phyloP scores from a whole-genome alignment of 2,888 invertebrate genomes.

The Elysia crispata region DNA sequence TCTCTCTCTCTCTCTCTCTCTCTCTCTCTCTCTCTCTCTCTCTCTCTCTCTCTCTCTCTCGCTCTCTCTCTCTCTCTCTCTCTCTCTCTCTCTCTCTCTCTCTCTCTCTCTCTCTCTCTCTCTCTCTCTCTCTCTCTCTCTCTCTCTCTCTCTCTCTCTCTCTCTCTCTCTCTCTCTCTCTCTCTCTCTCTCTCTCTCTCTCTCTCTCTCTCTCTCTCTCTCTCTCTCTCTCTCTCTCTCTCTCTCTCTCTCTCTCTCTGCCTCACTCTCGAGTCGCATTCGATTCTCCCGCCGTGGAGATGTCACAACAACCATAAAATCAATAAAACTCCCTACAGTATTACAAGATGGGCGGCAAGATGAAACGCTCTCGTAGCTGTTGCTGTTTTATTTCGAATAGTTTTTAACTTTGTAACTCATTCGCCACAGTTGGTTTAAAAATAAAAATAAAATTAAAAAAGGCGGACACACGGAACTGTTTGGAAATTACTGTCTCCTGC shows the following conservation, averaged over 20 bases:
- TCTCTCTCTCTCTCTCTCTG: background rate
- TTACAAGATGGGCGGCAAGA: no score
- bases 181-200: constrained; percentile 17
- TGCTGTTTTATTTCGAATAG: no score
- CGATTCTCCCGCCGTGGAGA: background rate
- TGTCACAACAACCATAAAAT: no score
- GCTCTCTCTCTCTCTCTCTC: constrained; percentile 17
- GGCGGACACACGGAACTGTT: no score
- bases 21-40: constrained; percentile 11
- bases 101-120: constrained; percentile 21
- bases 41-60: background rate
- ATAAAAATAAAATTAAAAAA: background rate
- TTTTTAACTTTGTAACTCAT: no score
- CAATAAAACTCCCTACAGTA: no score
- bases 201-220: background rate
- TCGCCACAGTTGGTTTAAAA: no score
- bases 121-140: constrained; percentile 6
- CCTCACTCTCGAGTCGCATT: background rate
- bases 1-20: constrained; percentile 28
- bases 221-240: no score
- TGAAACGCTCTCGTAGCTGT: no score
- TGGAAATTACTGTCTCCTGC: no score
- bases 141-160: background rate
- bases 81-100: constrained; percentile 27
- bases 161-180: constrained; percentile 34